Base-by-base conservation (phyloP, 1,140 invertebrate species). In the Penaeus indicus region DNA sequence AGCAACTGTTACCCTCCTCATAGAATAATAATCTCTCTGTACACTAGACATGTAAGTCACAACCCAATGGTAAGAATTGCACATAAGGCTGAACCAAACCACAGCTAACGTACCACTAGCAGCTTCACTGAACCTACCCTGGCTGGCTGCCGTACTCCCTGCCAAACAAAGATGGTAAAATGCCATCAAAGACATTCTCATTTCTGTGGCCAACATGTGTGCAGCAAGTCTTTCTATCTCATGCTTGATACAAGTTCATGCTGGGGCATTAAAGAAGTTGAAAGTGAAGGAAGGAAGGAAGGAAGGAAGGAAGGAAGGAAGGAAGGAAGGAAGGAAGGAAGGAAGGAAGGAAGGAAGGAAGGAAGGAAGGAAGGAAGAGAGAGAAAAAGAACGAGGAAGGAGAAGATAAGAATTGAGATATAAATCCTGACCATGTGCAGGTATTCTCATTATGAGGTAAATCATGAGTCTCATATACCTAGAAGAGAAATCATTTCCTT, bases 51-150 rank as follows among this genome's bases (percentile, higher is more conserved):
- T 85, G 62, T 77, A 89, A 89, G 88, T 89, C 88, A 89, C 88
- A 89, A 89, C 88, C 88, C 88, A 89, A 69, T 85, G 88, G 88
- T 85, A 89, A 89, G 88, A 89, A 89, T 89, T 89, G 88, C 88
- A 89, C 88, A 89, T 89, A 85, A 89, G 88, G 88, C 84, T 85
- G 88, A 85, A 81, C 88, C 77, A 13, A 89, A 89, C 83, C 83
- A 79, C 83, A 84, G 82, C 75, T 80, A 84, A 89, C 87, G 47
- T 84, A 67, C 86, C 72, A 82, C 62, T 77, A 82, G 81, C 69
- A 72, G 72, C 84, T 85, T 78, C 84, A 85, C 84, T 85, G 84
- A 64, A 84, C 63, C 82, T 84, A 84, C 79, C 85, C 77, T 80
- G 63, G 85, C 85, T 80, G 85, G 62, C 75, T 79, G 60, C 85